A percentile compares a stretch with the other conserved stretches of the same genome.
Conservation (phyloP, 2,888 invertebrate genomes). For the Caenorhabditis japonica region DNA sequence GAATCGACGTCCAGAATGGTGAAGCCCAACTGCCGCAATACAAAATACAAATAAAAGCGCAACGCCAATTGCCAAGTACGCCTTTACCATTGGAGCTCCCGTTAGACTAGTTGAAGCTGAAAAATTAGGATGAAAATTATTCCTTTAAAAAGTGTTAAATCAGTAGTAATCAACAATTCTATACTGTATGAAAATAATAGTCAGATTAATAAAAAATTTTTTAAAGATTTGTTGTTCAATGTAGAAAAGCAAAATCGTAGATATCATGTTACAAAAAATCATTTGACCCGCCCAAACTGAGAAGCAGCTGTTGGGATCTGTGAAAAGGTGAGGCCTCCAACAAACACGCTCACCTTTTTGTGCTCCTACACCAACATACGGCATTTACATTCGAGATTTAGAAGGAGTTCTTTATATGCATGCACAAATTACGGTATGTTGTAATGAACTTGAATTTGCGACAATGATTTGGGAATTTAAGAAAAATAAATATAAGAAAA, state of each 20-base stretch:
- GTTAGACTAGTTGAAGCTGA: slow-evolving; percentile 56
- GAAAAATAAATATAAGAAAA: no score
- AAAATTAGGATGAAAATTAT: no score
- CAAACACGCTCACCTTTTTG: slow-evolving; percentile 44
- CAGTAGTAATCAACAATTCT: no score
- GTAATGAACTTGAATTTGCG: no score
- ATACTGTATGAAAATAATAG: no score
- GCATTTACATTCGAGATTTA: slow-evolving; percentile 46
- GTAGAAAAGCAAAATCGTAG: background rate
- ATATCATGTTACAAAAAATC: slow-evolving; percentile 5
- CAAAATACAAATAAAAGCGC: slow-evolving; percentile 35
- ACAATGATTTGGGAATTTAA: no score
- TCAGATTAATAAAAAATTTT: no score
- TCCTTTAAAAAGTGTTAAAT: no score
- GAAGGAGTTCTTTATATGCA: no score
- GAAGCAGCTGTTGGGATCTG: slow-evolving; percentile 29
- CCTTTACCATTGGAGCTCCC: slow-evolving; percentile 58
- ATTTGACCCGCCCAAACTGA: slow-evolving; percentile 14
- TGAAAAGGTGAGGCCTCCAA: slow-evolving; percentile 1
- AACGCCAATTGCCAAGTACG: slow-evolving; percentile 46
- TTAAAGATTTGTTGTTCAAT: no score
- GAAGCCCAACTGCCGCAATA: slow-evolving; percentile 51
- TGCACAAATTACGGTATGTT: no score
- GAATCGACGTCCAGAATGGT: slow-evolving; percentile 55
- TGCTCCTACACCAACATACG: slow-evolving; percentile 63